Conservation (phyloP, 64 coral and sea anemone species). For the Orbicella faveolata region DNA sequence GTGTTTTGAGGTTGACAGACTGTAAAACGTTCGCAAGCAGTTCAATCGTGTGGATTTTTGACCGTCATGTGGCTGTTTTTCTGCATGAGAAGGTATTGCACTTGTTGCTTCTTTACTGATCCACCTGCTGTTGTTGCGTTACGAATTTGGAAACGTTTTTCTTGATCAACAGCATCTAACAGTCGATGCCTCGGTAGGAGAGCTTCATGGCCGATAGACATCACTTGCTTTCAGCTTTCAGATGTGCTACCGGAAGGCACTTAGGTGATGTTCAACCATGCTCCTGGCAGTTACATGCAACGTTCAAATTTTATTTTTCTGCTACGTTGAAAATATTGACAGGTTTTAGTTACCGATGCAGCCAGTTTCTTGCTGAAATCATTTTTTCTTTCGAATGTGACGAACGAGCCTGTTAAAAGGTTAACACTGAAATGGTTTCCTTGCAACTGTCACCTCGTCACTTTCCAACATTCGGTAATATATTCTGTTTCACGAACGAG, state of each 20-base stretch:
- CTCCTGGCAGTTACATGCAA: not conserved
- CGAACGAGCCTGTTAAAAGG: too few relatives aligned
- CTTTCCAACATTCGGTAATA: not conserved
- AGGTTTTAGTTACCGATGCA: not conserved
- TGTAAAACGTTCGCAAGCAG: not conserved
- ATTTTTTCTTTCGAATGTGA: too few relatives aligned
- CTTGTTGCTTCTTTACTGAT: constrained; percentile 17
- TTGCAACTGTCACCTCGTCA: not conserved
- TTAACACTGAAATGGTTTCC: too few relatives aligned
- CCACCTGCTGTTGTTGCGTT: not conserved
- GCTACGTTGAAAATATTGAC: not conserved
- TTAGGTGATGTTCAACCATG: not conserved
- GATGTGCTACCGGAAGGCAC: too few relatives aligned
- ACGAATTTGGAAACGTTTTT: not conserved
- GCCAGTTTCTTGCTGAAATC: too few relatives aligned
- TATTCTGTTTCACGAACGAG: not conserved
- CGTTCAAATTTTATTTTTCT: not conserved
- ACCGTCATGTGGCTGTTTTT: constrained; percentile 23
- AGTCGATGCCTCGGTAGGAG: not conserved
- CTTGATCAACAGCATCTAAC: not conserved
- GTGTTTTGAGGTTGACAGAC: not conserved
- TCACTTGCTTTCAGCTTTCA: too few relatives aligned
- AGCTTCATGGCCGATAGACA: not conserved
- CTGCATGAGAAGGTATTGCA: constrained; percentile 45
- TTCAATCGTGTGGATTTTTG: not conserved